Evolutionary conservation across 1,140 invertebrate genomes (phyloP).

Genomic region (Heliconius hermathena): DNA sequence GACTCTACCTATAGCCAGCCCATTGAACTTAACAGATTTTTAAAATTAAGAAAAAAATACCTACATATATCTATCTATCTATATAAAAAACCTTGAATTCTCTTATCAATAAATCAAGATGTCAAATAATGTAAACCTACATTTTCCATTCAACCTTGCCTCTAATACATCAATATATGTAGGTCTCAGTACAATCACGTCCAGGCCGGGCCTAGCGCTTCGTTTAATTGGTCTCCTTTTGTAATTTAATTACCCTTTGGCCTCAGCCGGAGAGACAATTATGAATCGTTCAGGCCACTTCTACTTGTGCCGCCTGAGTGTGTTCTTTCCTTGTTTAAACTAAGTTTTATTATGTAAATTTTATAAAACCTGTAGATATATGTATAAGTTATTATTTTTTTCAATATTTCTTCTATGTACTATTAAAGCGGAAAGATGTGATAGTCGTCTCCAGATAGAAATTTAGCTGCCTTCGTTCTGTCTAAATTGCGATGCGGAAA

Average conservation of each 20-base stretch:
- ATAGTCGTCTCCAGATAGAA: no score
- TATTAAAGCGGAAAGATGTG: no score
- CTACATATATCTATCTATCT: no score
- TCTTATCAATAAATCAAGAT: neutral
- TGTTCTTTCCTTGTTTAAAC: neutral
- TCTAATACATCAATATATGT: slow-evolving; percentile 33
- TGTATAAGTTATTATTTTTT: no score
- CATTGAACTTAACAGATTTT: no score
- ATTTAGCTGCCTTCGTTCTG: no score
- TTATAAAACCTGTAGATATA: no score
- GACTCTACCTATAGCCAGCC: no score
- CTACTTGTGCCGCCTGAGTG: slow-evolving; percentile 12
- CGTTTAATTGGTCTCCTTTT: slow-evolving; percentile 76
- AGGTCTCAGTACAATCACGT: slow-evolving; percentile 46
- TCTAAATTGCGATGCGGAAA: no score
- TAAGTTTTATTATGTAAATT: neutral
- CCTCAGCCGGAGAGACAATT: slow-evolving; percentile 71
- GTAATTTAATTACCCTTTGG: slow-evolving; percentile 81
- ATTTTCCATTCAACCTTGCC: slow-evolving; percentile 19
- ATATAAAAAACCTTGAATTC: neutral
- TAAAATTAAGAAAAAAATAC: no score
- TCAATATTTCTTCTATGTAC: no score
- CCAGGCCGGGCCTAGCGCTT: slow-evolving; percentile 55
- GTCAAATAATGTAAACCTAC: neutral
- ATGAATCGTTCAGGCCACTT: slow-evolving; percentile 59